Conservation (phyloP, 2,797 vertebrate species). For the Sebastes itinus region DNA sequence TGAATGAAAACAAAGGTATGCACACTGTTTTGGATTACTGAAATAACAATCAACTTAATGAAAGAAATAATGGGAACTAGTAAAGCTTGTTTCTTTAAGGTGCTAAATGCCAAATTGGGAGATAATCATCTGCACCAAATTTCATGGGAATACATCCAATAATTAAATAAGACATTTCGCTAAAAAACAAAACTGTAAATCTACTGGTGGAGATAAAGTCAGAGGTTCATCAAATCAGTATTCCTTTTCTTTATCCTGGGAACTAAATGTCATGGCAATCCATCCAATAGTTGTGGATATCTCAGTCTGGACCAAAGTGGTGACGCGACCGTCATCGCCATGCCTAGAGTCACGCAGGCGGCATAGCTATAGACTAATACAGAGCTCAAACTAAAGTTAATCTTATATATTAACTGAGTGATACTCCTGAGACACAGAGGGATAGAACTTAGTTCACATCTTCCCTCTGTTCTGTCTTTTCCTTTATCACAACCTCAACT, state of each 20-base stretch:
- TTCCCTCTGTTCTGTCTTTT: neutral
- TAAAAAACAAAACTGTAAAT: too few species aligned
- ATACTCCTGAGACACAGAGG: neutral
- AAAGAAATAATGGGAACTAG: neutral
- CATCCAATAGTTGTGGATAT: too few species aligned
- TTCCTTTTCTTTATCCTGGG: too few species aligned
- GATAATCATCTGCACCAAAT: too few species aligned
- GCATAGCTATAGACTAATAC: neutral
- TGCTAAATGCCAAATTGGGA: too few species aligned
- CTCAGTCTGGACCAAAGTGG: too few species aligned
- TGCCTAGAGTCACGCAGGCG: neutral
- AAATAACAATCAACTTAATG: neutral
- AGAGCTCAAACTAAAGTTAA: neutral
- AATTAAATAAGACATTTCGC: too few species aligned
- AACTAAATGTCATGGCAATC: too few species aligned
- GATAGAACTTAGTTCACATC: neutral
- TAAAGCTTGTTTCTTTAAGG: neutral
- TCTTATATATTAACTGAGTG: neutral
- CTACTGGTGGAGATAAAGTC: too few species aligned
- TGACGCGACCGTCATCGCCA: neutral
- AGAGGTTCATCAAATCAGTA: too few species aligned
- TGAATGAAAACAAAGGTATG: neutral
- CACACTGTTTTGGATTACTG: neutral
- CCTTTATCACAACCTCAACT: neutral
- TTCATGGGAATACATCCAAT: too few species aligned